Percentiles rank a stretch among this genome's conserved stretches.
phyloP scores from a whole-genome alignment of 2,113 vertebrate species.

The Haplochromis burtoni region DNA sequence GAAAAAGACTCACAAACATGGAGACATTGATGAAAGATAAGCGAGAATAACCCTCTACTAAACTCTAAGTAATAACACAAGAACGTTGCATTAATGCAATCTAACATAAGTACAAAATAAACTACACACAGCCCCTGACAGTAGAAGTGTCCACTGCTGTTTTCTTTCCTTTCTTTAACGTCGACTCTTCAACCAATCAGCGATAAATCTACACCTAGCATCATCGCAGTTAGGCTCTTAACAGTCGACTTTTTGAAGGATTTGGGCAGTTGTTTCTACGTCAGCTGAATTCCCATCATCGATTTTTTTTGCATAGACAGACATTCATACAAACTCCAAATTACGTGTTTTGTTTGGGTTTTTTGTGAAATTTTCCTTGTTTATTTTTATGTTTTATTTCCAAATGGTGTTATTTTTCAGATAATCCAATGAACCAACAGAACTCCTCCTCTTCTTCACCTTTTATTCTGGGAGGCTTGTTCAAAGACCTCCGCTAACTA shows the following conservation, averaged over 20 bases:
- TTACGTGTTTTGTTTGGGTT: background rate
- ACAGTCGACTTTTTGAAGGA: rapidly evolving
- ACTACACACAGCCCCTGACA: background rate
- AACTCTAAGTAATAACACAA: background rate
- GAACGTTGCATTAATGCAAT: background rate
- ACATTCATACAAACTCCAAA: background rate
- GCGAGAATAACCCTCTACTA: background rate
- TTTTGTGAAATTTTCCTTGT: background rate
- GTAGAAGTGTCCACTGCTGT: background rate
- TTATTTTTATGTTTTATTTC: background rate
- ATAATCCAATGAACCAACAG: background rate
- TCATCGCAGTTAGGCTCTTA: background rate
- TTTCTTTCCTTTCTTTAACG: background rate
- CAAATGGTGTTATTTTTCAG: background rate
- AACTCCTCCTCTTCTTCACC: background rate
- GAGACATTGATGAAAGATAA: rapidly evolving
- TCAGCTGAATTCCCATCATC: background rate
- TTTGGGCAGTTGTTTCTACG: rapidly evolving
- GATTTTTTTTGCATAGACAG: background rate
- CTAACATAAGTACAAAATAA: background rate
- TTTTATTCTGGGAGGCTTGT: background rate
- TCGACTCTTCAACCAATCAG: background rate
- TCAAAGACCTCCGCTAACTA: background rate
- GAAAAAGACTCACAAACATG: background rate
- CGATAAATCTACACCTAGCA: background rate